These are phyloP conservation scores for Brachyptera putata DNA, from an alignment of 2,888 invertebrate species.

Conservation along the genomic window DNA sequence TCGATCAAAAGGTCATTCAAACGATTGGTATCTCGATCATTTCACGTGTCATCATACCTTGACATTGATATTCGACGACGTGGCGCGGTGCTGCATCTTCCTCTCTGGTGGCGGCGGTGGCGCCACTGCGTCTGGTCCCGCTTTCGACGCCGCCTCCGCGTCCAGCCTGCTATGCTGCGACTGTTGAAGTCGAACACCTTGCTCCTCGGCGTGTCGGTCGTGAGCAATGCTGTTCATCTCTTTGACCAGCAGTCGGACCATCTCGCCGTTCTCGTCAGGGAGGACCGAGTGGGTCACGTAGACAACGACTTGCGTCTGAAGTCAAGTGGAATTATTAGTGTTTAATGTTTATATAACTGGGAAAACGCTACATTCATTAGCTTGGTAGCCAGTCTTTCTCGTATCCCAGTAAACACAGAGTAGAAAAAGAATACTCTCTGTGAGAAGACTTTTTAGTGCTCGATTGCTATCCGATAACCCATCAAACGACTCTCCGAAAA, in stretches of 20 bases:
- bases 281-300: constrained; percentile 79
- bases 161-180: background rate
- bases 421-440: too few relatives aligned
- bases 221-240: constrained; percentile 67
- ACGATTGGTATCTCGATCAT: too few relatives aligned
- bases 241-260: constrained; percentile 63
- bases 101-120: constrained; percentile 14
- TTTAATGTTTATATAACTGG: too few relatives aligned
- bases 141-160: background rate
- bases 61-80: constrained; percentile 22
- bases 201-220: constrained; percentile 58
- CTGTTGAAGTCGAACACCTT: constrained; percentile 19
- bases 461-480: too few relatives aligned
- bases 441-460: too few relatives aligned
- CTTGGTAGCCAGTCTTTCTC: too few relatives aligned
- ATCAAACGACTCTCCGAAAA: too few relatives aligned
- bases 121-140: constrained; percentile 1
- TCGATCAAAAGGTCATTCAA: too few relatives aligned
- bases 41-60: too few relatives aligned
- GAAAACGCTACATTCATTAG: too few relatives aligned
- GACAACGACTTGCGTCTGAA: constrained; percentile 67
- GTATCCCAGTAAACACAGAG: too few relatives aligned
- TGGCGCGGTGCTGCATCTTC: constrained; percentile 30
- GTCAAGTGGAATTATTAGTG: too few relatives aligned
- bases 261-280: constrained; percentile 68